Evolutionary conservation across 2,797 vertebrate genomes (phyloP).

Genomic region (Tenualosa ilisha): DNA sequence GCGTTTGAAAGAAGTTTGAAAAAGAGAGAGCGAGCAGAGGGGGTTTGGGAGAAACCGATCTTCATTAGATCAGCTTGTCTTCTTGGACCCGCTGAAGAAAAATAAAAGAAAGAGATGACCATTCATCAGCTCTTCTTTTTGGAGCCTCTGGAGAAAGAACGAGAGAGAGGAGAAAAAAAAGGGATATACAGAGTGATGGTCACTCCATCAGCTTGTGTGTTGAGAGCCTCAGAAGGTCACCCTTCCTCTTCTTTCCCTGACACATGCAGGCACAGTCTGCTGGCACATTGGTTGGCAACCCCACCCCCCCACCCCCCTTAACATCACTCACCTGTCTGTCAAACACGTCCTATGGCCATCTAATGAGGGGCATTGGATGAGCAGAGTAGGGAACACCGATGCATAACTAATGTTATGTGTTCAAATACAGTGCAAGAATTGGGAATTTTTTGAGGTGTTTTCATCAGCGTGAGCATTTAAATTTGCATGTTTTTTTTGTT

Average conservation of each 20-base stretch:
- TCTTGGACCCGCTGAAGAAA: background rate
- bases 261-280: background rate
- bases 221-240: background rate
- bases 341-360: background rate
- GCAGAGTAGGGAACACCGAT: too few species aligned
- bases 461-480: too few species aligned
- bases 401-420: too few species aligned
- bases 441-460: too few species aligned
- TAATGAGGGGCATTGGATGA: too few species aligned
- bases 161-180: background rate
- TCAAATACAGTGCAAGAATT: too few species aligned
- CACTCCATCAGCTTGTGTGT: background rate
- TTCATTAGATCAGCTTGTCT: background rate
- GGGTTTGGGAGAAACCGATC: background rate
- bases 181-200: background rate
- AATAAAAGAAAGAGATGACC: background rate
- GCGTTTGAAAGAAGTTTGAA: background rate
- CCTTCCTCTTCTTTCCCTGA: background rate
- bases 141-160: background rate
- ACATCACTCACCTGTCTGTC: background rate
- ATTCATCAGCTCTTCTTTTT: slow-evolving; percentile 1
- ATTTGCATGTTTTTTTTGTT: too few species aligned
- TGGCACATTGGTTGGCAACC: background rate
- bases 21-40: slow-evolving; percentile 15
- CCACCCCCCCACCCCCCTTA: too few species aligned